These are phyloP conservation scores for Xylota segnis DNA, from an alignment of 2,888 invertebrate species.

Conservation along the genomic window DNA sequence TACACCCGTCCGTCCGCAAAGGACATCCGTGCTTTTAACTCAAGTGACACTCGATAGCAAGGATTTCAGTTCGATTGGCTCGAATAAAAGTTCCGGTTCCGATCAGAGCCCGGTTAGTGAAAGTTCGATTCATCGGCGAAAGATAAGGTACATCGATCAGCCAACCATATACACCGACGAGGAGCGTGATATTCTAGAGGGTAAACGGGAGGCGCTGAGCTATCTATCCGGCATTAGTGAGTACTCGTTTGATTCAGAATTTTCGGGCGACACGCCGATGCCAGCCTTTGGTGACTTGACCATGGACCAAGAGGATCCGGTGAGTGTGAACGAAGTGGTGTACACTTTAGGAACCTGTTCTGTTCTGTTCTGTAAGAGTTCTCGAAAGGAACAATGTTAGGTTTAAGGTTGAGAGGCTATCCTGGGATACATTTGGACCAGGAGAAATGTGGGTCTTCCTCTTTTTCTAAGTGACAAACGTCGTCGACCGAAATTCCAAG, in stretches of 20 bases:
- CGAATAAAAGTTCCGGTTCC: constrained; percentile 79
- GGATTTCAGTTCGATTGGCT: constrained; percentile 76
- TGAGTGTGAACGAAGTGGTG: constrained; percentile 78
- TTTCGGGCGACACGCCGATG: constrained; percentile 86
- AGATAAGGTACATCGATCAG: constrained; percentile 86
- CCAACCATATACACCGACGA: constrained; percentile 86
- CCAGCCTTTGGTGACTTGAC: constrained; percentile 84
- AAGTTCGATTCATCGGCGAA: constrained; percentile 83
- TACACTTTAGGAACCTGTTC: no score
- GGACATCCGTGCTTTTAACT: constrained; percentile 68
- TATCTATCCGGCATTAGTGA: constrained; percentile 83
- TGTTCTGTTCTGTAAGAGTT: no score
- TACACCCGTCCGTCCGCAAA: constrained; percentile 81
- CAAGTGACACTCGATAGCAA: constrained; percentile 73
- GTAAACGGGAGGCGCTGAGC: constrained; percentile 79
- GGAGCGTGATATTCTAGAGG: constrained; percentile 84
- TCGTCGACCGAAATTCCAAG: no score
- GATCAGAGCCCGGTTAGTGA: constrained; percentile 83
- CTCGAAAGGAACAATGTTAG: no score
- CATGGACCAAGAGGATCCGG: constrained; percentile 84
- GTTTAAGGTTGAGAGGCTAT: no score
- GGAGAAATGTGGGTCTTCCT: no score
- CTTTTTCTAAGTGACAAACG: no score
- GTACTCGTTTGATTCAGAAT: constrained; percentile 85
- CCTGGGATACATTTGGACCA: no score